phyloP scores from a whole-genome alignment of 92 coral and sea anemone species.

The Metridium senile region DNA sequence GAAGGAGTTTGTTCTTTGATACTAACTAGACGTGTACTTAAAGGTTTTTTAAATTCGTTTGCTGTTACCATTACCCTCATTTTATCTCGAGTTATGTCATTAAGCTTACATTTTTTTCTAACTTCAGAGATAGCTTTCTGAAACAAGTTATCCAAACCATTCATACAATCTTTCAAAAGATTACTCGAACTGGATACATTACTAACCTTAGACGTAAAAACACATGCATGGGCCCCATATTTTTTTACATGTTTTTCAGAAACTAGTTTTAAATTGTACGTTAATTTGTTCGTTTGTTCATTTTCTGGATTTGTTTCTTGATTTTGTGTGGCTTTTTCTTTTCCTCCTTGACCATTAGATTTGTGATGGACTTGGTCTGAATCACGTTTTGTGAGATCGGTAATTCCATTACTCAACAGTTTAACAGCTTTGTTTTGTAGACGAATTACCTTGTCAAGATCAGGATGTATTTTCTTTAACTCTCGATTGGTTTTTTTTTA shows the following conservation, averaged over 20 bases:
- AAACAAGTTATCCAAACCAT: slow-evolving; percentile 1
- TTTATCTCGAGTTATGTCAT: slow-evolving; percentile 11
- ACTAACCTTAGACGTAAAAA: neutral
- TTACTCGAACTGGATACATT: neutral
- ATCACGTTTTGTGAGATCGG: too few species aligned
- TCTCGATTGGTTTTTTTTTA: neutral
- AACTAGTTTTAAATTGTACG: neutral
- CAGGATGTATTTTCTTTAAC: neutral
- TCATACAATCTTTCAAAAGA: neutral
- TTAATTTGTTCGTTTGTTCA: neutral
- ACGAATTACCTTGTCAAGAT: neutral
- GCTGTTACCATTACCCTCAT: slow-evolving; percentile 24
- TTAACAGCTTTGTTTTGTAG: neutral
- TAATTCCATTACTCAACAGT: neutral
- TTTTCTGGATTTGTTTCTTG: neutral
- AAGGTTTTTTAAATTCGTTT: slow-evolving; percentile 16
- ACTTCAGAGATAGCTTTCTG: neutral
- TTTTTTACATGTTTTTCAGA: slow-evolving; percentile 36
- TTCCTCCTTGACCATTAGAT: too few species aligned
- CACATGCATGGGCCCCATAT: slow-evolving; percentile 17
- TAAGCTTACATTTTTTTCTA: slow-evolving; percentile 17
- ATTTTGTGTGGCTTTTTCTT: neutral
- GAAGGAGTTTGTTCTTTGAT: slow-evolving; percentile 21
- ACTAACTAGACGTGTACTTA: slow-evolving; percentile 30
- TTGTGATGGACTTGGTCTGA: too few species aligned